A percentile compares a stretch with the other conserved stretches of the same genome.
Conservation (phyloP, 2,113 vertebrate genomes). For the Condylura cristata region DNA sequence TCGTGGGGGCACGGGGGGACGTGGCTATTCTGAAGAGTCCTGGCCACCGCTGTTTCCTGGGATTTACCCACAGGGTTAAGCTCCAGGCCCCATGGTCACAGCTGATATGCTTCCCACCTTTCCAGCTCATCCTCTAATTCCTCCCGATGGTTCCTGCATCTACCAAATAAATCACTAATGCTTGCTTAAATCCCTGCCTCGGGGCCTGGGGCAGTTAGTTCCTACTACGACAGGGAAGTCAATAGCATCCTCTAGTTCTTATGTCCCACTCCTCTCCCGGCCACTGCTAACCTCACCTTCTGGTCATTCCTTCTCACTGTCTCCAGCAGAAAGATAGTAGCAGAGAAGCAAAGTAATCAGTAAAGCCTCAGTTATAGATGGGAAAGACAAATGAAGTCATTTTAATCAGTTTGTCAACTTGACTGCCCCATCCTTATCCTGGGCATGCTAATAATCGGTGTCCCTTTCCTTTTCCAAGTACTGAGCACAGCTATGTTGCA, state of each 20-base stretch:
- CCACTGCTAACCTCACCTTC: too few species aligned
- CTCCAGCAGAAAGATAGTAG: neutral
- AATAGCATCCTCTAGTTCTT: neutral
- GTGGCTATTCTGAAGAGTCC: neutral
- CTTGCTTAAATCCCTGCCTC: neutral
- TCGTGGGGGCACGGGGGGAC: fast-evolving
- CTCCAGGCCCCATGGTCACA: neutral
- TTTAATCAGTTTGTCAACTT: neutral
- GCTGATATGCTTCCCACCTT: too few species aligned
- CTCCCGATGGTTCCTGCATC: neutral
- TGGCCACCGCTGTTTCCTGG: fast-evolving
- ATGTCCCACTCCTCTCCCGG: fast-evolving
- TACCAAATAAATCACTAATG: neutral
- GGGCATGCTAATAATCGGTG: neutral
- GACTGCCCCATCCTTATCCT: neutral
- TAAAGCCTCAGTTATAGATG: too few species aligned
- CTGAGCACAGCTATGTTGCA: neutral
- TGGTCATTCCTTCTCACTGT: neutral
- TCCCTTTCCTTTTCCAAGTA: neutral
- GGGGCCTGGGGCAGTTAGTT: neutral
- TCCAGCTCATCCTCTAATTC: neutral
- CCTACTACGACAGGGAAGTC: neutral
- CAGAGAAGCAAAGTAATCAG: neutral
- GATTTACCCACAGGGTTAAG: neutral
- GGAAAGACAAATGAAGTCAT: neutral